Evolutionary conservation across 2,113 vertebrate genomes (phyloP).

Genomic region (Pomatorhinus ruficollis): DNA sequence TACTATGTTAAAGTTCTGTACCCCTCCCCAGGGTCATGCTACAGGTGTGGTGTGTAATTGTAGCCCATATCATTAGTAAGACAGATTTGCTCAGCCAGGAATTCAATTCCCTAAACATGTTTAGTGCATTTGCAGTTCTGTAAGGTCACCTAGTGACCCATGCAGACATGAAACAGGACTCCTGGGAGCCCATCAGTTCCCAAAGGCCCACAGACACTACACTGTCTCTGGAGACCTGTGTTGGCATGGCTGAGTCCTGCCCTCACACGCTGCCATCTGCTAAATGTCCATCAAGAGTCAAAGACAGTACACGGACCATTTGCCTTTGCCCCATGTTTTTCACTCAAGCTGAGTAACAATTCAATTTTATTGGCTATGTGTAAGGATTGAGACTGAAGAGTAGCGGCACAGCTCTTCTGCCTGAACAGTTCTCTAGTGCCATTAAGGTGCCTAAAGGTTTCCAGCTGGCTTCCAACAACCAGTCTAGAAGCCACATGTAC

Average conservation of each 20-base stretch:
- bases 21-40: neutral
- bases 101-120: neutral
- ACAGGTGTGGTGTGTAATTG: rapidly evolving
- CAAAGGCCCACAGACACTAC: neutral
- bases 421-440: neutral
- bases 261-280: neutral
- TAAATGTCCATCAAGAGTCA: neutral
- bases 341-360: neutral
- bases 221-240: neutral
- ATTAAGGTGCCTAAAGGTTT: neutral
- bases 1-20: neutral
- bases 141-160: neutral
- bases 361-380: neutral
- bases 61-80: neutral
- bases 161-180: neutral
- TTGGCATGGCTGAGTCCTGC: neutral
- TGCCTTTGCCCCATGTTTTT: neutral
- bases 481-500: neutral
- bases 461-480: neutral
- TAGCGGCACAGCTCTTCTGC: neutral
- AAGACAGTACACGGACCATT: neutral
- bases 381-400: neutral
- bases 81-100: neutral
- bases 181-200: neutral
- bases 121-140: neutral